These are phyloP conservation scores for Sebastes minor DNA, from an alignment of 2,797 vertebrate genomes.

Conservation along the genomic window DNA sequence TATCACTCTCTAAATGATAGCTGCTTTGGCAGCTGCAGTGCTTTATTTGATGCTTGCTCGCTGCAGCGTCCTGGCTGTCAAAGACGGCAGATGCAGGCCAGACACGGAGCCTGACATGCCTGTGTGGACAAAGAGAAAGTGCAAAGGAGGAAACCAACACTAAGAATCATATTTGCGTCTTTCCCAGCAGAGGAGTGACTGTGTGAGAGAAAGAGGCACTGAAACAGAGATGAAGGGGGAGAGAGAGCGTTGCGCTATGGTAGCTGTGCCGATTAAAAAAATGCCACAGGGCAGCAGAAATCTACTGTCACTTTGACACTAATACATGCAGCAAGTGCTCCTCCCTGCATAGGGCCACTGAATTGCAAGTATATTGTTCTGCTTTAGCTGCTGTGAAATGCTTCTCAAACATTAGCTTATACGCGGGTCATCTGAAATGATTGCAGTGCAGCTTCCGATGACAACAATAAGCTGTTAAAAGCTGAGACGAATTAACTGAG, in stretches of 20 bases:
- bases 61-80: constrained; percentile 34
- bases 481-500: not conserved
- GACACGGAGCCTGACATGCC: constrained; percentile 17
- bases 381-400: constrained; percentile 3
- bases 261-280: constrained; percentile 38
- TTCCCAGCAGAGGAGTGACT: constrained; percentile 10
- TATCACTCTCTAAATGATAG: constrained; percentile 2
- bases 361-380: not conserved
- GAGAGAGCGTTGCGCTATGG: not conserved
- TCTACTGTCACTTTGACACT: constrained; percentile 62
- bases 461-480: constrained; percentile 9
- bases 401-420: not conserved
- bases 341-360: constrained; percentile 43
- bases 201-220: not conserved
- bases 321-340: constrained; percentile 55
- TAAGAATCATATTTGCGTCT: constrained; percentile 30
- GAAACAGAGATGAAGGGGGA: constrained; percentile 21
- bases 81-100: constrained; percentile 30
- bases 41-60: constrained; percentile 16
- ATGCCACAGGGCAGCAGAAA: constrained; percentile 64
- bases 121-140: constrained; percentile 10
- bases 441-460: not conserved
- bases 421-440: not conserved
- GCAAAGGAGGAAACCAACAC: not conserved
- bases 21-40: constrained; percentile 29